phyloP scores from a whole-genome alignment of 2,888 invertebrate genomes.

The Heliconius erato region DNA sequence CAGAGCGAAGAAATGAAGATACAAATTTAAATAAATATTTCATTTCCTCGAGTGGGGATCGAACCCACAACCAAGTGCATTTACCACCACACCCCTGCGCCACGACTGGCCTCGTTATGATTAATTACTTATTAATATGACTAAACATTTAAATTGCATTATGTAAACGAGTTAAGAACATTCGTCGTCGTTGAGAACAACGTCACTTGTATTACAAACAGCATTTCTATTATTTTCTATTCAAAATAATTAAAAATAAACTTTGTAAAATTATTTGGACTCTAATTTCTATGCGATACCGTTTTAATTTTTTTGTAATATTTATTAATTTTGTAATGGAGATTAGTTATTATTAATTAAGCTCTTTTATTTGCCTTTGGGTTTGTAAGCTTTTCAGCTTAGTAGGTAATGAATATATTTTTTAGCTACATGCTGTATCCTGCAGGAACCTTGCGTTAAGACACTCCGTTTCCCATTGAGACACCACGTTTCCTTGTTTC shows the following conservation, averaged over 20 bases:
- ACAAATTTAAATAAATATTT: no score
- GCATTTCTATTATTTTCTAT: constrained; percentile 2
- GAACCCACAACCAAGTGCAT: no score
- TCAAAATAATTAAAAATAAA: neutral
- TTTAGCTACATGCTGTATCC: neutral
- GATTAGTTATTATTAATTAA: no score
- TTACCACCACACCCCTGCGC: no score
- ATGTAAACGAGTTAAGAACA: neutral
- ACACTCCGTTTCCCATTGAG: neutral
- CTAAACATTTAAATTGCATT: neutral
- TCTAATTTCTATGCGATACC: neutral
- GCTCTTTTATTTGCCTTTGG: no score
- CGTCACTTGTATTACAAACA: neutral
- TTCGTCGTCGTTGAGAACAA: neutral
- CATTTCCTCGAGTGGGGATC: no score
- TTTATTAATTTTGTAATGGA: neutral
- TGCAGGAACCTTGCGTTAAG: neutral
- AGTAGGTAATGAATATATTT: neutral
- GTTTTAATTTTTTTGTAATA: neutral
- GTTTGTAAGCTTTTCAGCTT: no score
- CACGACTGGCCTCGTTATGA: no score
- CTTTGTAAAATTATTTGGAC: neutral
- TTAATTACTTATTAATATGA: no score
- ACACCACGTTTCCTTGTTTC: neutral
- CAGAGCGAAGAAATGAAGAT: no score